phyloP scores from a whole-genome alignment of 1,140 invertebrate genomes.

The Panulirus ornatus region DNA sequence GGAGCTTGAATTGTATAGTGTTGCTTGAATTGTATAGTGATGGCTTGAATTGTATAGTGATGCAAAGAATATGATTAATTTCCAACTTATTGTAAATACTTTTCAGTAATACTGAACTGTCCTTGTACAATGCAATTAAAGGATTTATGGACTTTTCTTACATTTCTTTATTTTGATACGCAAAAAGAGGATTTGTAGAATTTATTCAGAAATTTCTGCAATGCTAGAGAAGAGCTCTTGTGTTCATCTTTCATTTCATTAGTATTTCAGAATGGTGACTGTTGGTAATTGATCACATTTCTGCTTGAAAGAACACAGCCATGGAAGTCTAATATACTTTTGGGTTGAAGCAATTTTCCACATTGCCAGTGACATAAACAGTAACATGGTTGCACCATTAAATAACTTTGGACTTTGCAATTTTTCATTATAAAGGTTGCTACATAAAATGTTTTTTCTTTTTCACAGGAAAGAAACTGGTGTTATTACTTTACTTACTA shows the following conservation, averaged over 20 bases:
- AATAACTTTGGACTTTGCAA: no score
- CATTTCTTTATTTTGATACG: neutral
- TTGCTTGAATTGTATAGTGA: neutral
- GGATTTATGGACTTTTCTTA: neutral
- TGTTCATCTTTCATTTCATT: neutral
- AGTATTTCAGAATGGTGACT: neutral
- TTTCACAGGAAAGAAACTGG: constrained; percentile 96
- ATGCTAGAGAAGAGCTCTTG: neutral
- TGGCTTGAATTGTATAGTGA: neutral
- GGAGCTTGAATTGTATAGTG: neutral
- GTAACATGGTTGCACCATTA: neutral
- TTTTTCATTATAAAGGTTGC: neutral
- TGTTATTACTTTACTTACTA: constrained; percentile 90
- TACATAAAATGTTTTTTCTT: constrained; percentile 7
- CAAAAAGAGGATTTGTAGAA: neutral
- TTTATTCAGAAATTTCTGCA: neutral
- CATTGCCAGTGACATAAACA: neutral
- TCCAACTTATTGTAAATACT: neutral
- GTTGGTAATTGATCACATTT: neutral
- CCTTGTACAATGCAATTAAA: neutral
- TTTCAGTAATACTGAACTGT: neutral
- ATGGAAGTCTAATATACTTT: neutral
- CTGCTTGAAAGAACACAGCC: neutral
- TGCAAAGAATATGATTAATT: neutral
- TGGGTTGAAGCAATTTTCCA: neutral